Conservation (phyloP, 2,113 vertebrate genomes). For the Raja brachyura region DNA sequence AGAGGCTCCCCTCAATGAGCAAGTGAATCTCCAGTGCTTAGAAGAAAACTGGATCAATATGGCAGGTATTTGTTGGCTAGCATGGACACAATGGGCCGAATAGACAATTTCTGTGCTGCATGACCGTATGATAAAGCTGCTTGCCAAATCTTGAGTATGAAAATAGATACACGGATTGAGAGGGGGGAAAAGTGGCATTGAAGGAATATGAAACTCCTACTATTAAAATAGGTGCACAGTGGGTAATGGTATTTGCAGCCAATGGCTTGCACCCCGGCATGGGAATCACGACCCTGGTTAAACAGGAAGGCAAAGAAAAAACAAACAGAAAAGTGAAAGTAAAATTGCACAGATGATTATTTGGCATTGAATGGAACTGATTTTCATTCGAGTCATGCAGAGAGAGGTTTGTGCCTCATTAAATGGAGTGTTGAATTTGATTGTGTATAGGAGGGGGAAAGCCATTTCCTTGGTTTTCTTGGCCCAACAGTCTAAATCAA, state of each 20-base stretch:
- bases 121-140: too few species aligned
- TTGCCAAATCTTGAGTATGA: neutral
- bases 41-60: too few species aligned
- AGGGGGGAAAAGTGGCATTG: too few species aligned
- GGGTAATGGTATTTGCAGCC: neutral
- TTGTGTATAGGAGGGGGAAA: neutral
- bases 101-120: too few species aligned
- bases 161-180: neutral
- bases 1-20: too few species aligned
- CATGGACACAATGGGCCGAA: too few species aligned
- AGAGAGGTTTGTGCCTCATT: neutral
- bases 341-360: neutral
- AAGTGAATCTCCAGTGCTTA: too few species aligned
- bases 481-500: slow-evolving; percentile 12
- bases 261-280: neutral
- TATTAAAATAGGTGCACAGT: neutral
- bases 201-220: too few species aligned
- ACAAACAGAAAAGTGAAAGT: neutral
- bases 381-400: neutral
- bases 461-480: neutral
- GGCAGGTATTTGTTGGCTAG: too few species aligned
- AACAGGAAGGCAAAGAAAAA: too few species aligned
- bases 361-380: neutral
- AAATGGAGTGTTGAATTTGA: neutral
- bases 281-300: neutral